phyloP scores from a whole-genome alignment of 2,888 invertebrate species.

The Gastracanthus pulcherrimus region DNA sequence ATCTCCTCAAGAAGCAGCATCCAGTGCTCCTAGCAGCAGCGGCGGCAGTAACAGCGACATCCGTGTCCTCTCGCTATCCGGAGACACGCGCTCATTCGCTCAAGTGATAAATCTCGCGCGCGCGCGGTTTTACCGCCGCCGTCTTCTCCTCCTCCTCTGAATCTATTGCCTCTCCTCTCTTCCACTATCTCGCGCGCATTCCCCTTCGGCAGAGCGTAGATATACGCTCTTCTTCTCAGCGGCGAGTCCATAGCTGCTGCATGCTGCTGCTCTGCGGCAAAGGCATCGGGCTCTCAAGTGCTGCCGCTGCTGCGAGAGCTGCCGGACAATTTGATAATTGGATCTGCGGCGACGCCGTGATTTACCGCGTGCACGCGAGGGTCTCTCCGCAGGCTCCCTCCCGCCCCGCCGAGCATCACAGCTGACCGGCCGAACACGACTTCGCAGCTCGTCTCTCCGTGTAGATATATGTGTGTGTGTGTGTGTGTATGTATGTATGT shows the following conservation, averaged over 20 bases:
- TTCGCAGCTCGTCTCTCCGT: slow-evolving; percentile 19
- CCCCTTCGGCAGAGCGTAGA: neutral
- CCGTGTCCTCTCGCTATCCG: neutral
- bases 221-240: neutral
- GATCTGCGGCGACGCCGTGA: slow-evolving; percentile 72
- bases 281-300: no score
- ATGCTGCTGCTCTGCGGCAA: slow-evolving; percentile 46
- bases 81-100: slow-evolving; percentile 5
- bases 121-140: slow-evolving; percentile 29
- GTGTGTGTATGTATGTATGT: no score
- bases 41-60: neutral
- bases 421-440: slow-evolving; percentile 67
- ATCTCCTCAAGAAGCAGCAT: slow-evolving; percentile 32
- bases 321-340: slow-evolving; percentile 76
- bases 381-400: slow-evolving; percentile 62
- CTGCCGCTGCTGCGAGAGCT: no score
- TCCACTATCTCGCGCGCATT: neutral
- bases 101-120: slow-evolving; percentile 48
- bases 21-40: no score
- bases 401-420: slow-evolving; percentile 66
- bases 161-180: neutral
- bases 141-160: neutral
- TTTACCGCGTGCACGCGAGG: slow-evolving; percentile 69
- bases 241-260: neutral
- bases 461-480: no score